Conservation (phyloP, 64 coral and sea anemone genomes). For the Dendronephthya gigantea region DNA sequence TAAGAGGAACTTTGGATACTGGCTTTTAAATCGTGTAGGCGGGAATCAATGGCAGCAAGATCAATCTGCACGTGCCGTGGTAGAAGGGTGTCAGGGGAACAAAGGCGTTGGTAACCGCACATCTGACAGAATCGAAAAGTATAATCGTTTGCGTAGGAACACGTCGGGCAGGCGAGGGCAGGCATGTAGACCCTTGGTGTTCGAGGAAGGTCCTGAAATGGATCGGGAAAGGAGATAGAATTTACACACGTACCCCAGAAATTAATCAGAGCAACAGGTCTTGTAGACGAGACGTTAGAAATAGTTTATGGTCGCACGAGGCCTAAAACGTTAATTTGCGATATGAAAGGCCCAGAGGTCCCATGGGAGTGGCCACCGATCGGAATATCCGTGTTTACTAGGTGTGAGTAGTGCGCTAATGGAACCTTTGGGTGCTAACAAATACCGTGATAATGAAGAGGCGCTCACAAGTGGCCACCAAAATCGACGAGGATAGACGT, state of each 20-base stretch:
- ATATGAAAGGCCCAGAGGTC: slow-evolving; percentile 26
- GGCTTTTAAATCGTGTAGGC: neutral
- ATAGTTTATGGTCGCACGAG: no score
- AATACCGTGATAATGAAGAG: neutral
- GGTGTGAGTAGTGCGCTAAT: slow-evolving; percentile 1
- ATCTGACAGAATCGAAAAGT: slow-evolving; percentile 31
- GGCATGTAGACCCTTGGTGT: slow-evolving; percentile 12
- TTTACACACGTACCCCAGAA: no score
- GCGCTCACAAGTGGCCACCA: neutral
- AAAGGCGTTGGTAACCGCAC: slow-evolving; percentile 31
- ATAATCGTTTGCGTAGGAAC: slow-evolving; percentile 23
- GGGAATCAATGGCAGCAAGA: neutral
- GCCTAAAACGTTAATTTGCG: neutral
- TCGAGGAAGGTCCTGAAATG: neutral
- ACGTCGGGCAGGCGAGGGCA: slow-evolving; percentile 25
- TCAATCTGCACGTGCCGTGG: neutral
- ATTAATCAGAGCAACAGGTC: no score
- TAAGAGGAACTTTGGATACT: neutral
- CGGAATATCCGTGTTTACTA: neutral
- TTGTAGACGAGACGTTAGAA: no score
- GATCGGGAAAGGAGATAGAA: neutral
- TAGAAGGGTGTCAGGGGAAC: neutral
- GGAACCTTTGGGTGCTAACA: neutral
- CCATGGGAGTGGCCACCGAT: slow-evolving; percentile 7
- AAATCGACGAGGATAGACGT: slow-evolving; percentile 5